Evolutionary conservation across 2,888 invertebrate genomes (phyloP).

Genomic region (Phasia obesa): DNA sequence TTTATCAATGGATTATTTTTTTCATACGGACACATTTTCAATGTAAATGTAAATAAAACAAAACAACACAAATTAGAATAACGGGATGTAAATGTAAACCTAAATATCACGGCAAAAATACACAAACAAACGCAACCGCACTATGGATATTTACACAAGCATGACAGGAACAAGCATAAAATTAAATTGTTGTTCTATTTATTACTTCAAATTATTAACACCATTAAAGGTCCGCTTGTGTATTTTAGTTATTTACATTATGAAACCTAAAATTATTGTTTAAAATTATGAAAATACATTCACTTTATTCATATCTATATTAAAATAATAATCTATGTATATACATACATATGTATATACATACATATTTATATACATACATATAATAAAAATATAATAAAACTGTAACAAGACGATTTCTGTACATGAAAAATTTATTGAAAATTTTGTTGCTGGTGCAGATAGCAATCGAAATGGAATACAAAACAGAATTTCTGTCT

Average conservation of each 20-base stretch:
- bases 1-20: constrained; percentile 22
- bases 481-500: too few relatives aligned
- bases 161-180: neutral
- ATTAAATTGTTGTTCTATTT: constrained; percentile 1
- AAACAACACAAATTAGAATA: constrained; percentile 2
- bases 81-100: constrained; percentile 13
- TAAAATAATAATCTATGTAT: too few relatives aligned
- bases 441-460: too few relatives aligned
- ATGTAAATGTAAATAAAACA: neutral
- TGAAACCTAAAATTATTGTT: constrained; percentile 14
- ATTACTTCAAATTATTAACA: constrained; percentile 6
- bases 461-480: too few relatives aligned
- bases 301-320: too few relatives aligned
- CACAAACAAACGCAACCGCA: neutral
- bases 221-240: neutral
- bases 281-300: neutral
- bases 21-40: neutral
- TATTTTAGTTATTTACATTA: constrained; percentile 7
- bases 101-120: constrained; percentile 2
- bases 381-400: too few relatives aligned
- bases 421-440: too few relatives aligned
- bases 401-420: too few relatives aligned
- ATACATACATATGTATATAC: too few relatives aligned
- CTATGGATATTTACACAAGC: neutral
- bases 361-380: too few relatives aligned